Percentiles rank a stretch among this genome's conserved stretches.
Conservation (phyloP, 2,113 vertebrate genomes). For the Axis porcinus region DNA sequence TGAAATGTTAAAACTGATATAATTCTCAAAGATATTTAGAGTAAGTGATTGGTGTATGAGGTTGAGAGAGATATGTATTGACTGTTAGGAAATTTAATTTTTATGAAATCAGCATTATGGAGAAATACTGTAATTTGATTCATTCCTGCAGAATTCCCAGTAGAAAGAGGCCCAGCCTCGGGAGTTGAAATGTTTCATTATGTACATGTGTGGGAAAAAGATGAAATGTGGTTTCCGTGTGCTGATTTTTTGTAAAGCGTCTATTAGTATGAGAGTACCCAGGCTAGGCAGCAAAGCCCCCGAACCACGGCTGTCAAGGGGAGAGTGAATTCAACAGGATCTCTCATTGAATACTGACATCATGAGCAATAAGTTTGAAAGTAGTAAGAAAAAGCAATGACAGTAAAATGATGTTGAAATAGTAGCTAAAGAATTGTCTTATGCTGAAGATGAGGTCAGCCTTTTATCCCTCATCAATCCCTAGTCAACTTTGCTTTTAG, state of each 20-base stretch:
- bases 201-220: conserved; percentile 40
- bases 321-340: neutral
- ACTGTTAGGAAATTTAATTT: conserved; percentile 66
- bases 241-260: conserved; percentile 38
- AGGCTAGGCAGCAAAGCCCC: conserved; percentile 18
- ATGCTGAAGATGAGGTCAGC: neutral
- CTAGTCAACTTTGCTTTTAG: conserved; percentile 20
- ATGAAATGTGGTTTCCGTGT: conserved; percentile 52
- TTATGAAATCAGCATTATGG: conserved; percentile 60
- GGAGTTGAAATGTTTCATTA: conserved; percentile 63
- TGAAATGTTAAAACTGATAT: conserved; percentile 49
- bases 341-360: neutral
- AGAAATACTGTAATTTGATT: conserved; percentile 67
- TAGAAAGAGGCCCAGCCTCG: conserved; percentile 14
- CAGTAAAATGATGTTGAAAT: neutral
- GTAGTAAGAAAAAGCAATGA: neutral
- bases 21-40: conserved; percentile 44
- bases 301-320: neutral
- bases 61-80: conserved; percentile 44
- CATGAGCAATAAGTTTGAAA: neutral
- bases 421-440: neutral
- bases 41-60: conserved; percentile 35
- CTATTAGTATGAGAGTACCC: conserved; percentile 33
- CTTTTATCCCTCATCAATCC: neutral
- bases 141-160: conserved; percentile 50